Evolutionary conservation across 2,113 vertebrate species (phyloP), one percentile per base, ranked within the genome.

Genomic region (Dipodomys ordii): DNA sequence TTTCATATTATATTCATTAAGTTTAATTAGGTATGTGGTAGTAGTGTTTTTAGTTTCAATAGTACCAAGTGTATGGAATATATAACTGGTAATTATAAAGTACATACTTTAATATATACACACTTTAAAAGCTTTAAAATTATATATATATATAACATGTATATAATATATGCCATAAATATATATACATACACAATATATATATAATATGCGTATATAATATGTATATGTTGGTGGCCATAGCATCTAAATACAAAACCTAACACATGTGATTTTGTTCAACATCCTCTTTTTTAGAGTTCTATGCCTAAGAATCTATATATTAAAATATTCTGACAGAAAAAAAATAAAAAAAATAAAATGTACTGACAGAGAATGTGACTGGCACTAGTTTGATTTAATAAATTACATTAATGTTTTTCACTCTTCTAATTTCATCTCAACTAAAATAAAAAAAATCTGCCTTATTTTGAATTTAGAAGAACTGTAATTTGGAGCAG

Each of bases 381-480:
- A 69, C 6, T 76, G 23, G 83, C 89, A 60, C 22, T 84, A 80
- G 35, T 6, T 7, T 65, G 49, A 62, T 64, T 3, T 87, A 92
- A 64, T 65, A 16, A 87, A 65, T n/a, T 73, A 76, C 1, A 74
- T 44, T n/a, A 69, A 9, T 62, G 74, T 64, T n/a, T 64, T 90
- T 87, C 9, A 89, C n/a, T 44, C 19, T 39, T 76, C 30, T 92
- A 27, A 93, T 91, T 15, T 35, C 22, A 80, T 92, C 77, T 90
- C 12, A 49, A 9, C 49, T 49, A 12, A 49, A 49, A 49, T 49
- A 49, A 49, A 35, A 49, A 35, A 49, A 49, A 49, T 49, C 49
- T 49, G 12, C 49, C 8, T 12, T 49, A 49, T 49, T 49, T 49
- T 49, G 12, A 49, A 12, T 49, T 49, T 49, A 12, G 49, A 49